Percentiles rank a stretch among this genome's conserved stretches.
phyloP scores from a whole-genome alignment of 2,888 invertebrate genomes.

The Drosophila monieri region DNA sequence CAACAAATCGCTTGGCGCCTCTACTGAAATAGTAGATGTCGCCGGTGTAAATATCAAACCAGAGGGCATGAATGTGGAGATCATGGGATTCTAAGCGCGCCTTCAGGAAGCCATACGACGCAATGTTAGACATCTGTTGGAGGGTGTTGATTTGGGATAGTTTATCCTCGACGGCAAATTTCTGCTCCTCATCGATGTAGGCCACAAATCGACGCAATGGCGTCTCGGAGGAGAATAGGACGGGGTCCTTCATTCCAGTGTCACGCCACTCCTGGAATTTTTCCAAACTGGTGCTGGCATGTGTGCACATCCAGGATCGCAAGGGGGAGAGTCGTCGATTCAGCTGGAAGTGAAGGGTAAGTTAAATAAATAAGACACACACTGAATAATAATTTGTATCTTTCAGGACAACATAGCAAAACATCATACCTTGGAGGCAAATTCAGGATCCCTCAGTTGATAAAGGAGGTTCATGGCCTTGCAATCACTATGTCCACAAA shows the following conservation, averaged over 20 bases:
- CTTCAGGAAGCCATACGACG: slow-evolving; percentile 95
- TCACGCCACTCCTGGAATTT: slow-evolving; percentile 91
- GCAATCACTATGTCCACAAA: slow-evolving; percentile 99
- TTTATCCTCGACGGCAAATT: slow-evolving; percentile 95
- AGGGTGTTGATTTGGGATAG: slow-evolving; percentile 97
- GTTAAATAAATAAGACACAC: neutral
- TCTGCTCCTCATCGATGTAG: slow-evolving; percentile 96
- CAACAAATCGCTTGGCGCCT: slow-evolving; percentile 92
- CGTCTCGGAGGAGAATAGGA: slow-evolving; percentile 94
- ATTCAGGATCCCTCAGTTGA: slow-evolving; percentile 90
- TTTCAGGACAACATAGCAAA: neutral
- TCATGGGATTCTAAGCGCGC: slow-evolving; percentile 91
- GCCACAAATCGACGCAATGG: slow-evolving; percentile 95
- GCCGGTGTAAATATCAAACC: slow-evolving; percentile 99
- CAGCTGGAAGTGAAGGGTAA: slow-evolving; percentile 82
- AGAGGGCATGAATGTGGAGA: slow-evolving; percentile 95
- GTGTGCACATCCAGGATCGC: slow-evolving; percentile 95
- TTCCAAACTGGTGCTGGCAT: slow-evolving; percentile 91
- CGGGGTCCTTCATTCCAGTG: slow-evolving; percentile 87
- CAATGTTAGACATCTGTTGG: slow-evolving; percentile 96
- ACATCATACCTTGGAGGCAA: slow-evolving; percentile 87
- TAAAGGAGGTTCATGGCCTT: slow-evolving; percentile 98
- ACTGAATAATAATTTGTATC: neutral
- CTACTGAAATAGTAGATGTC: slow-evolving; percentile 97
- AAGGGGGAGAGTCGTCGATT: slow-evolving; percentile 94